Base-by-base conservation (phyloP, 2,888 invertebrate genomes). In the Drepanosiphum platanoidis region DNA sequence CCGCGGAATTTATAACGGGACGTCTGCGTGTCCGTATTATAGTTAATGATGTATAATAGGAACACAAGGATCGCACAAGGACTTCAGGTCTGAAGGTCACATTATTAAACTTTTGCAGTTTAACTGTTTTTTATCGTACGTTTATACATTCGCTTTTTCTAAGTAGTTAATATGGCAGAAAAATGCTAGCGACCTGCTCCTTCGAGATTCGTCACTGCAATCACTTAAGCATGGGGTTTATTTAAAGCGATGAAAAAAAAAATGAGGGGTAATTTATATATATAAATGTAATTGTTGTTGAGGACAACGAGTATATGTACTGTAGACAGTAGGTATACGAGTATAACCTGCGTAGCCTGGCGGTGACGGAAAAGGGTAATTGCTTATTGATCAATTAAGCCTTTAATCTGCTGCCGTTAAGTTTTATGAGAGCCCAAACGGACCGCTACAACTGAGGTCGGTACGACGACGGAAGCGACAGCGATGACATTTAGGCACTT, bases 361-460 rank as follows among this genome's bases (percentile, higher is more conserved):
- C 32, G 22, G 11, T 15, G 36, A 15, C 8, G 27, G 77, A 34
- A 58, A 36, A 61, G 36, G 61, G 27, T 77, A 61, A 77, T 77
- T 77, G 61, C 36, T 61, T 61, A 77, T 61, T 36, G 77, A 61
- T 61, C 58, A 77, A 77, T 36, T 68, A 68, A 32, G 68, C 34
- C 34, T 11, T 68, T 68, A 34, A 77, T 77, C 61, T 61, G 58
- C 34, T 13, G 36, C 32, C 27, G 30, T 13, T 61, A 36, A 58
- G 36, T 58, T n/a, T 18, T 32, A 36, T 71, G 27, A 9, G 15
- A 32, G 32, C 9, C 13, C 3, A 11, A 74, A 27, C 5, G 46
- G 42, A 9, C 46, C n/a, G 34, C 15, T 15, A 15, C 0, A 18
- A 46, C 46, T 15, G 52, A 32, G 52, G 75, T 58, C 75, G 34